Percentiles rank a stretch among this genome's conserved stretches.
These are phyloP conservation scores for Onchidella celtica DNA, from an alignment of 2,888 invertebrate genomes.

Conservation along the genomic window DNA sequence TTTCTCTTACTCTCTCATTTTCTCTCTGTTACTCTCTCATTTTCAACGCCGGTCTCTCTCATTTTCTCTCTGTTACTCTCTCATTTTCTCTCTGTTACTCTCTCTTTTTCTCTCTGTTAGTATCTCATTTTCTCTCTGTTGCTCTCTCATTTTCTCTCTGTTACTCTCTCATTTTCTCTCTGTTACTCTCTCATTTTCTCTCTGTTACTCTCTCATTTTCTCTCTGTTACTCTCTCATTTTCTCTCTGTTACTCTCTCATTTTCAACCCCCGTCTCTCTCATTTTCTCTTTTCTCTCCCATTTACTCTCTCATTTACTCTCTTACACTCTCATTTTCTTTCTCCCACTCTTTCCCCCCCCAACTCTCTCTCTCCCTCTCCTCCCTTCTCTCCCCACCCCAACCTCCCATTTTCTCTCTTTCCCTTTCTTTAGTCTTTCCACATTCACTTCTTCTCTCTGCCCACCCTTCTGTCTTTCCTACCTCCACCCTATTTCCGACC, in stretches of 20 bases:
- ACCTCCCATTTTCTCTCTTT: too few relatives aligned
- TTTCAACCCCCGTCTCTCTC: background rate
- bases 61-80: background rate
- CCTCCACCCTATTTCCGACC: too few relatives aligned
- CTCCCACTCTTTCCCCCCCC: background rate
- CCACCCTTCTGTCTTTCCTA: too few relatives aligned
- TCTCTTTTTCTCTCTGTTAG: background rate
- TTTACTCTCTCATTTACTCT: background rate
- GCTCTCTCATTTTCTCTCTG: background rate
- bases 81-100: background rate
- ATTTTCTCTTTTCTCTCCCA: background rate
- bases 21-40: too few relatives aligned
- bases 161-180: background rate
- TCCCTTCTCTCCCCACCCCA: too few relatives aligned
- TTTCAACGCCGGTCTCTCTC: too few relatives aligned
- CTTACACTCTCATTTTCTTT: background rate
- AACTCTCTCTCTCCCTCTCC: too few relatives aligned
- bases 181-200: background rate
- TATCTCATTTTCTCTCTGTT: background rate
- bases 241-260: background rate
- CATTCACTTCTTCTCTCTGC: too few relatives aligned
- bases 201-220: background rate
- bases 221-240: background rate
- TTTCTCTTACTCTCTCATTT: too few relatives aligned
- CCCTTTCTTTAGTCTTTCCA: too few relatives aligned